Base-by-base conservation (phyloP, 2,797 vertebrate genomes). In the Rhynchotus rufescens region DNA sequence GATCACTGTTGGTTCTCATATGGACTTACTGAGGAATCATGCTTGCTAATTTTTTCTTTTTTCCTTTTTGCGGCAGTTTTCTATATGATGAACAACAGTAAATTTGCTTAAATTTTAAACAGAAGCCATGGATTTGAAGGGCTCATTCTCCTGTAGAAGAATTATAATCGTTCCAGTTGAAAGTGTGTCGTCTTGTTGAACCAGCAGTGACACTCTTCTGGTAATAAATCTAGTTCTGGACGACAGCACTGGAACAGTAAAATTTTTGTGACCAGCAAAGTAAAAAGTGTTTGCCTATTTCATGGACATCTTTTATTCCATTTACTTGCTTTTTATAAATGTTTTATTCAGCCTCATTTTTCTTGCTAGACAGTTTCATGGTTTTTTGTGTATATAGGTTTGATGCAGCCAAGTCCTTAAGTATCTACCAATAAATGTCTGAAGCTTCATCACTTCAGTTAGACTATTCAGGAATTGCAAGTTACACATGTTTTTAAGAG, bases 1-100 rank as follows among this genome's bases (percentile, higher is more conserved):
- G 54, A 91, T 96, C 80, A 25, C 47, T 80, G 78, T 73, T 94
- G 93, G 56, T 45, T 89, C 45, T 83, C 73, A 42, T 17, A 32
- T 3, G 7, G 26, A 40, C 42, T 85, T 40, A 47, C 4, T 62
- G 44, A 84, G 54, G 45, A 87, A 75, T 54, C 1, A 1, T 66
- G 19, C 75, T 79, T 64, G 12, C 83, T 76, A 22, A 23, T 6
- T 19, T 3, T 34, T 62, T 40, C 12, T 86, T 81, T 86, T 81
- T 75, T 32, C 22, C 25, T 59, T 86, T 79, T 78, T n/a, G 30
- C 25, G 36, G 20, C 28, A 25, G 5, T 66, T 42, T 71, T 75
- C 1, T 44, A 4, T n/a, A 44, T n/a, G 25, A 14, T 64, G 49
- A 72, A 57, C 40, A 81, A 38, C 14, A 71, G 44, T 5, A 9